Evolutionary conservation across 1,140 invertebrate species (phyloP), one percentile per base, ranked within the genome.

Genomic region (Cataglyphis hispanica): DNA sequence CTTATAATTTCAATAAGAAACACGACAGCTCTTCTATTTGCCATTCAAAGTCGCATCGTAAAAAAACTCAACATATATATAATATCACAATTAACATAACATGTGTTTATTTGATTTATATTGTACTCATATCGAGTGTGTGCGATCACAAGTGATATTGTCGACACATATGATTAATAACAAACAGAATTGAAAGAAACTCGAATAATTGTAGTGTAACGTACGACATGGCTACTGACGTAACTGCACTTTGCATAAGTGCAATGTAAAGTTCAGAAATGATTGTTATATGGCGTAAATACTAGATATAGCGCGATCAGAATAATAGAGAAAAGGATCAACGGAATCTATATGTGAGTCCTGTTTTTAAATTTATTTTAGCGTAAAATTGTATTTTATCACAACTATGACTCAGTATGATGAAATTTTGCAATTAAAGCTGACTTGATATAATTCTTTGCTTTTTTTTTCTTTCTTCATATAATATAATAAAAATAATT

Each of bases 341-440:
- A 56, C 27, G 10, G n/a, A 60, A 76, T 11, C 27, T 25, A 83
- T 74, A 83, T 60, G 37, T 27, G 10, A 43, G 19, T 58, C 25
- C 19, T n/a, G 19, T 8, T 19, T 83, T 40, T 60, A 83, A 83
- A 83, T 83, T 83, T 27, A 61, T 67, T 83, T 83, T 4, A 27
- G n/a, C n/a, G 76, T 22, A 25, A 11, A 43, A 16, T 43, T 34
- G 34, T 70, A 81, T 70, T 83, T 27, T 69, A 80, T 80, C 43
- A 31, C 27, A 37, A 16, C 0, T 16, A 11, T 2, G 16, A 25
- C 53, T 72, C 46, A 40, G 34, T 13, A n/a, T 34, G 25, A 4
- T 67, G 25, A 60, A 43, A 69, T 16, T 5, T 37, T 60, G 25
- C 10, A 1, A 56, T 60, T 25, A 27, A 43, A 60, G 11, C 7